Evolutionary conservation across 2,888 invertebrate species (phyloP).

Genomic region (Pegoplata infirma): DNA sequence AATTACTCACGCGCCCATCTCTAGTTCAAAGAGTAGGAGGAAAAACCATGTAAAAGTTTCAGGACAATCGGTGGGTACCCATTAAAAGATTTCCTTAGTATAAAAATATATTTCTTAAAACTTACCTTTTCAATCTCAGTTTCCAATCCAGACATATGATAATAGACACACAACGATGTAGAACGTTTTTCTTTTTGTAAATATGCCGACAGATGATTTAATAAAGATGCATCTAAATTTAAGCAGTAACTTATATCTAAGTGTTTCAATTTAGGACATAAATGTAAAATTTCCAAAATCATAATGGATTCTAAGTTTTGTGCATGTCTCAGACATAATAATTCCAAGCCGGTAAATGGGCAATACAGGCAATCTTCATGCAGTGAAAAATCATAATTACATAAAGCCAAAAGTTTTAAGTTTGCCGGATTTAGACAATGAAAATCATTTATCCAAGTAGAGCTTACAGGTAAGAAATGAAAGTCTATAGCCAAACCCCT

Average conservation of each 20-base stretch:
- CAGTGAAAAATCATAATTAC: slow-evolving; percentile 68
- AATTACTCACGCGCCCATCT: no score
- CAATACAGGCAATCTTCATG: slow-evolving; percentile 61
- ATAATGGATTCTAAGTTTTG: slow-evolving; percentile 61
- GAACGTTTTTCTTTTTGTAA: slow-evolving; percentile 55
- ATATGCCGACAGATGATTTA: slow-evolving; percentile 65
- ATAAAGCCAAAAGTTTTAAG: slow-evolving; percentile 69
- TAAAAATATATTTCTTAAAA: no score
- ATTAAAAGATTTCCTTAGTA: no score
- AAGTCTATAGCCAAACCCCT: slow-evolving; percentile 71
- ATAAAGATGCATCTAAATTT: slow-evolving; percentile 66
- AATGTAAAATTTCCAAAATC: slow-evolving; percentile 67
- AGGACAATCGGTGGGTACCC: no score
- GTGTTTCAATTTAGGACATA: slow-evolving; percentile 69
- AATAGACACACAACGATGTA: slow-evolving; percentile 67
- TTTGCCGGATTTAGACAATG: slow-evolving; percentile 57
- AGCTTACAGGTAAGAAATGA: slow-evolving; percentile 69
- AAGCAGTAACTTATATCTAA: slow-evolving; percentile 72
- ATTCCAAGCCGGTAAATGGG: slow-evolving; percentile 68
- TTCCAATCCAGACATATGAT: slow-evolving; percentile 69
- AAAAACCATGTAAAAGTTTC: no score
- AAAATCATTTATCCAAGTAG: slow-evolving; percentile 58
- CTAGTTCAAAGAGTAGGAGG: no score
- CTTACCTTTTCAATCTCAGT: slow-evolving; percentile 68
- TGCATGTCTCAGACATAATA: slow-evolving; percentile 53